phyloP scores from a whole-genome alignment of 2,888 invertebrate genomes.

The Cryptocheilus praepositus region DNA sequence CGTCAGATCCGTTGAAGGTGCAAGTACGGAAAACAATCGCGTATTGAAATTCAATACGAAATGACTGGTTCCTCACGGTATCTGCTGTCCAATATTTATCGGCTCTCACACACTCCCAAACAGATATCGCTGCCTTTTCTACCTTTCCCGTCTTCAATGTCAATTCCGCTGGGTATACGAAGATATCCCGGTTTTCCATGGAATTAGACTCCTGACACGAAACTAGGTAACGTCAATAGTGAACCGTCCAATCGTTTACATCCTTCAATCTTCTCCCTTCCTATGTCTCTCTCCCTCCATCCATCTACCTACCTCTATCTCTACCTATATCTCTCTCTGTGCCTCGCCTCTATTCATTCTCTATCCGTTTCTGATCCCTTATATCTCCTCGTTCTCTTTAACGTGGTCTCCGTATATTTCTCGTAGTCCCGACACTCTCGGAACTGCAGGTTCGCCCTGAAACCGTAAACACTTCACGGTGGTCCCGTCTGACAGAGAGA shows the following conservation, averaged over 20 bases:
- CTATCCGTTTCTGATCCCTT: slow-evolving; percentile 2
- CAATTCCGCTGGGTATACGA: background rate
- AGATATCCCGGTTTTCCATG: background rate
- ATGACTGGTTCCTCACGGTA: too few species aligned
- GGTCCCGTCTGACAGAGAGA: slow-evolving; percentile 43
- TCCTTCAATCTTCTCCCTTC: slow-evolving; percentile 3
- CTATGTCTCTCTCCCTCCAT: too few species aligned
- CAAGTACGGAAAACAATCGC: background rate
- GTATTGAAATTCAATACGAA: too few species aligned
- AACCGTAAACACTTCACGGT: slow-evolving; percentile 50
- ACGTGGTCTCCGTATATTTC: slow-evolving; percentile 7
- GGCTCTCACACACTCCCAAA: too few species aligned
- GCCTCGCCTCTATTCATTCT: slow-evolving; percentile 1
- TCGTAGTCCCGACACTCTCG: slow-evolving; percentile 12
- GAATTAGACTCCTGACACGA: slow-evolving; percentile 1
- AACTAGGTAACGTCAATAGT: background rate
- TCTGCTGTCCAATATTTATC: too few species aligned
- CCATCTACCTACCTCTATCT: background rate
- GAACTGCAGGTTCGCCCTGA: slow-evolving; percentile 23
- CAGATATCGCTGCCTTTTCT: background rate
- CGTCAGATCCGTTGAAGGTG: background rate
- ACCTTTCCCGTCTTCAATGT: background rate
- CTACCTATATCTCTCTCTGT: background rate
- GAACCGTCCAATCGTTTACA: background rate
- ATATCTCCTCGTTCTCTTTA: background rate